Conservation (phyloP, 1,140 invertebrate species). For the Dendrolimus kikuchii region DNA sequence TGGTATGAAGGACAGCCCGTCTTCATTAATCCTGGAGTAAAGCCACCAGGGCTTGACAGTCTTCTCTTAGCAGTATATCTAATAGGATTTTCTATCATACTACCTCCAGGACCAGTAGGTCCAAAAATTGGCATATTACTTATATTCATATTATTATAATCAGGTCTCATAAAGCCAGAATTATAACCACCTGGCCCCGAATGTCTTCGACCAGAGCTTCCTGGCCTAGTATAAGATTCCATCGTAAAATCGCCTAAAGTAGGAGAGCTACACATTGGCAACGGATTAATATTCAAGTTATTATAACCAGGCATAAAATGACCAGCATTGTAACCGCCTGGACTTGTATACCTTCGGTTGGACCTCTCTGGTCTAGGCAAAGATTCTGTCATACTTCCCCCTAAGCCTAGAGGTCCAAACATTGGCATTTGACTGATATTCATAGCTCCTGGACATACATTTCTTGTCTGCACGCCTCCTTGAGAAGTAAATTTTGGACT, state of each 20-base stretch:
- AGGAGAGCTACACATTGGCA: neutral
- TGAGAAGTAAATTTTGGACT: neutral
- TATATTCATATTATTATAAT: neutral
- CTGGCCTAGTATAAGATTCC: too few relatives aligned
- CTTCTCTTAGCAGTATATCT: neutral
- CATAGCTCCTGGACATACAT: neutral
- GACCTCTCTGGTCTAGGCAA: neutral
- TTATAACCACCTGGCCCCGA: neutral
- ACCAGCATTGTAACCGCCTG: neutral
- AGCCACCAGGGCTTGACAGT: neutral
- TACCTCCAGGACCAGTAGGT: neutral
- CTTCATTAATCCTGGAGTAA: neutral
- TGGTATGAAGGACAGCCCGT: too few relatives aligned
- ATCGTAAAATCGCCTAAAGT: too few relatives aligned
- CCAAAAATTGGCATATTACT: constrained; percentile 3
- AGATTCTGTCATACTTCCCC: neutral
- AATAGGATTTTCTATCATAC: neutral
- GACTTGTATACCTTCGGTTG: neutral
- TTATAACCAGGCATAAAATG: neutral
- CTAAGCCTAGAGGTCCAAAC: neutral
- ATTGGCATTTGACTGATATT: constrained; percentile 3
- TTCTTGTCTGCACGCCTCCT: neutral
- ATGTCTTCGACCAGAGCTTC: neutral
- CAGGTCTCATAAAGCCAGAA: constrained; percentile 2
- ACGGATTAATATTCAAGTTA: neutral